phyloP scores from a whole-genome alignment of 2,113 vertebrate species.

The Hippocampus guttulatus region DNA sequence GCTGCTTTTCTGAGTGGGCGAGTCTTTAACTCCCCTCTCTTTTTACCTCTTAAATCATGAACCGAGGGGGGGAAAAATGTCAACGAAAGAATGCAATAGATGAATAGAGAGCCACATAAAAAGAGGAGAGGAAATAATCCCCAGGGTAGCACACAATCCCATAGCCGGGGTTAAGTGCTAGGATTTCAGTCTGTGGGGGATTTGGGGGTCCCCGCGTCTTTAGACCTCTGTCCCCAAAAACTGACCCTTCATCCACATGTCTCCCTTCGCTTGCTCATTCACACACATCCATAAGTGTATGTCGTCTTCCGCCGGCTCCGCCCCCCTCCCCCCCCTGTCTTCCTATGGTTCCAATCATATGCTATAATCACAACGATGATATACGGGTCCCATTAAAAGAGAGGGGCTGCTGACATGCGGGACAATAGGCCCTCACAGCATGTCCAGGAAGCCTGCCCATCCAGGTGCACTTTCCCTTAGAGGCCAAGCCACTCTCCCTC shows the following conservation, averaged over 20 bases:
- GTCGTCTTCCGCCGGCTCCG: constrained; percentile 45
- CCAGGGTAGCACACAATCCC: constrained; percentile 61
- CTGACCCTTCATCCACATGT: constrained; percentile 54
- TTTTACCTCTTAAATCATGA: constrained; percentile 42
- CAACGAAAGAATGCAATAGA: constrained; percentile 34
- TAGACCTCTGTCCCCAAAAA: constrained; percentile 65
- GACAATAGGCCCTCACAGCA: constrained; percentile 77
- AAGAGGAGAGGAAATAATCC: constrained; percentile 44
- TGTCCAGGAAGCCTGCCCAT: constrained; percentile 68
- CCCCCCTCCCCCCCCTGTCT: constrained; percentile 21
- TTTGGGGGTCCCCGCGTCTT: constrained; percentile 68
- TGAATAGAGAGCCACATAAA: constrained; percentile 53
- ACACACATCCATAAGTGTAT: constrained; percentile 41
- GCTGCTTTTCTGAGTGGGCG: constrained; percentile 19
- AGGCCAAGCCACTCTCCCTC: constrained; percentile 50
- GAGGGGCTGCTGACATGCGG: constrained; percentile 69
- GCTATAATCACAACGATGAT: constrained; percentile 68
- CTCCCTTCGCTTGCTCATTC: constrained; percentile 32
- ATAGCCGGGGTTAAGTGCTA: constrained; percentile 77
- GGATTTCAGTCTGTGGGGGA: constrained; percentile 72
- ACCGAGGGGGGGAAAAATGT: constrained; percentile 25
- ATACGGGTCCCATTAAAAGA: constrained; percentile 69
- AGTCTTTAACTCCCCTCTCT: constrained; percentile 14
- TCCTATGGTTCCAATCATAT: constrained; percentile 62
- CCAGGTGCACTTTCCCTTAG: constrained; percentile 68